Percentiles rank a stretch among this genome's conserved stretches.
Conservation (phyloP, 2,797 vertebrate species). For the Morelia viridis region DNA sequence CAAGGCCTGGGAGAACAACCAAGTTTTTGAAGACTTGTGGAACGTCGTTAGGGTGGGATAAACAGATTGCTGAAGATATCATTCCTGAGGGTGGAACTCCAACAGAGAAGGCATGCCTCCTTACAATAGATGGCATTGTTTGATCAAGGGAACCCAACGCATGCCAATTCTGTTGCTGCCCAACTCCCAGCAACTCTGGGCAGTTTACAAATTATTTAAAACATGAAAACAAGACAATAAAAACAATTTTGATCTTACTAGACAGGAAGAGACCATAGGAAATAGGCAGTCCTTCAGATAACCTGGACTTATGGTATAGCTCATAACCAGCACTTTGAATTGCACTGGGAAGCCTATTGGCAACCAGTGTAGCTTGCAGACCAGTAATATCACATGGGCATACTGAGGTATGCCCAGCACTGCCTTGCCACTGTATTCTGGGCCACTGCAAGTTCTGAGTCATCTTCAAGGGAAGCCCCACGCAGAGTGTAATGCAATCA, state of each 20-base stretch:
- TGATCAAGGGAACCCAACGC: neutral
- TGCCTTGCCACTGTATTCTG: no score
- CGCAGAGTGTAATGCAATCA: neutral
- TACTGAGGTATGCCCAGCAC: no score
- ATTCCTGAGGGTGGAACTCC: neutral
- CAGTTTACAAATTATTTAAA: neutral
- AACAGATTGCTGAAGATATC: neutral
- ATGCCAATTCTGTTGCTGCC: neutral
- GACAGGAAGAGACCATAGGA: neutral
- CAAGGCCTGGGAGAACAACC: neutral
- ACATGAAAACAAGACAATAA: neutral
- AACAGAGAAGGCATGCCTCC: neutral
- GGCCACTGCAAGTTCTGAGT: no score
- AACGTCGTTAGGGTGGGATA: neutral
- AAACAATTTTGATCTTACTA: neutral
- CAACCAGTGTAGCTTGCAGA: no score
- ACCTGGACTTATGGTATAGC: neutral
- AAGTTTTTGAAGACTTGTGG: neutral
- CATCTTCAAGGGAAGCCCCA: no score
- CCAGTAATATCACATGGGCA: no score
- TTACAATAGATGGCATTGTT: no score
- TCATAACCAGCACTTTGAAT: neutral
- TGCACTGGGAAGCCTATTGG: neutral
- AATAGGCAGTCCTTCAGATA: neutral
- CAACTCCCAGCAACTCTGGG: neutral